Conservation (phyloP, 2,888 invertebrate genomes). For the Cecidostiba fungosa region DNA sequence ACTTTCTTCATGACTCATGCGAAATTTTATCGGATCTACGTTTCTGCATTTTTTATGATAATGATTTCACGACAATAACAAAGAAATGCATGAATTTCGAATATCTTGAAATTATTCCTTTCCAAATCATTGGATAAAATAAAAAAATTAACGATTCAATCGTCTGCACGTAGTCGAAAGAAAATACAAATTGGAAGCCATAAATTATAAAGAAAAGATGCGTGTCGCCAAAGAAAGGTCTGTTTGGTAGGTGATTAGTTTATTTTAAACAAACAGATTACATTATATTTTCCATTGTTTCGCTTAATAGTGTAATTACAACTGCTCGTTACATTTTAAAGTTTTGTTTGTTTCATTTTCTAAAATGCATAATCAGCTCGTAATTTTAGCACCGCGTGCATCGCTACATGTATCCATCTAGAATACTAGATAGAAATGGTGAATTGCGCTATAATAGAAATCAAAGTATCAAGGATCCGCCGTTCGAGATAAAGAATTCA, state of each 20-base stretch:
- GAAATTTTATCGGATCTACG: too few species aligned
- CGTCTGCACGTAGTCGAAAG: too few species aligned
- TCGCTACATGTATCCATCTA: conserved; percentile 37
- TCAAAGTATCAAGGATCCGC: conserved; percentile 32
- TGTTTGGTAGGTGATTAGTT: conserved; percentile 71
- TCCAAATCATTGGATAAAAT: neutral
- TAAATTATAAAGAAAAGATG: conserved; percentile 1
- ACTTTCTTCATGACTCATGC: too few species aligned
- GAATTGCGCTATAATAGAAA: conserved; percentile 53
- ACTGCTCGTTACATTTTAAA: conserved; percentile 71
- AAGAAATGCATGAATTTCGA: too few species aligned
- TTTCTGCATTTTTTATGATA: too few species aligned
- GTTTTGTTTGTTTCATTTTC: conserved; percentile 58
- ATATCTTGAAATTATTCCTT: too few species aligned
- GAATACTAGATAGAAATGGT: conserved; percentile 55
- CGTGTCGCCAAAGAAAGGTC: conserved; percentile 9
- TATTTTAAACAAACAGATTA: conserved; percentile 76
- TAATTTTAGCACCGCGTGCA: conserved; percentile 60
- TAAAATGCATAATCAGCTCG: conserved; percentile 61
- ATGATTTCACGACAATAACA: too few species aligned
- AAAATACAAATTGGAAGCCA: neutral
- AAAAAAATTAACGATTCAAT: neutral
- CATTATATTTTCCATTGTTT: conserved; percentile 65
- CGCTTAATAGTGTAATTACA: conserved; percentile 65
- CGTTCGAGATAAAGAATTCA: conserved; percentile 38